phyloP scores from a whole-genome alignment of 2,888 invertebrate genomes.

The Ormyrus rosae region DNA sequence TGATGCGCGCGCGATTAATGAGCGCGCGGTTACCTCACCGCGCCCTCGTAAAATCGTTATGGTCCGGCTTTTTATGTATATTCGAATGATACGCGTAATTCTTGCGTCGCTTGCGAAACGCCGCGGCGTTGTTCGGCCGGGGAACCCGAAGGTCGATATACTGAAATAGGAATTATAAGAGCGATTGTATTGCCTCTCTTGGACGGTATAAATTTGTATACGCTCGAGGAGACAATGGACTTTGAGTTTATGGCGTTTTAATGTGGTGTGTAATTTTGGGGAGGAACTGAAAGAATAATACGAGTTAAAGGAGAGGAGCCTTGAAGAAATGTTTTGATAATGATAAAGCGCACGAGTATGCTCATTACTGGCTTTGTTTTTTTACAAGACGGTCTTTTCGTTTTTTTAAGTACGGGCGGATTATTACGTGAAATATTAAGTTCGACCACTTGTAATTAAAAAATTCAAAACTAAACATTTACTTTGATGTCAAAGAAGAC shows the following conservation, averaged over 20 bases:
- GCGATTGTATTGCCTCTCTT: background rate
- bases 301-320: too few relatives aligned
- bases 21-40: conserved; percentile 19
- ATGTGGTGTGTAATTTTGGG: conserved; percentile 8
- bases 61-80: background rate
- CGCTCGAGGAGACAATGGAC: conserved; percentile 1
- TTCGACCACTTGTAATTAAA: too few relatives aligned
- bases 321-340: too few relatives aligned
- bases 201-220: background rate
- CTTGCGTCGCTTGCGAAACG: conserved; percentile 14
- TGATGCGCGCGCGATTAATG: conserved; percentile 4
- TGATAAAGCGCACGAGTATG: background rate
- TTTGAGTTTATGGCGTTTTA: background rate
- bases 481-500: too few relatives aligned
- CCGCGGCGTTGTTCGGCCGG: background rate
- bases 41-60: conserved; percentile 27
- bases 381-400: background rate
- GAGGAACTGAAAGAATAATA: conserved; percentile 3
- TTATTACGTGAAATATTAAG: too few relatives aligned
- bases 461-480: too few relatives aligned
- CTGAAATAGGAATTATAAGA: conserved; percentile 15
- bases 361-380: background rate
- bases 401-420: too few relatives aligned
- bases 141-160: conserved; percentile 25
- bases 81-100: conserved; percentile 5